Conservation (phyloP, 2,113 vertebrate genomes). For the Poeciliopsis prolifica region DNA sequence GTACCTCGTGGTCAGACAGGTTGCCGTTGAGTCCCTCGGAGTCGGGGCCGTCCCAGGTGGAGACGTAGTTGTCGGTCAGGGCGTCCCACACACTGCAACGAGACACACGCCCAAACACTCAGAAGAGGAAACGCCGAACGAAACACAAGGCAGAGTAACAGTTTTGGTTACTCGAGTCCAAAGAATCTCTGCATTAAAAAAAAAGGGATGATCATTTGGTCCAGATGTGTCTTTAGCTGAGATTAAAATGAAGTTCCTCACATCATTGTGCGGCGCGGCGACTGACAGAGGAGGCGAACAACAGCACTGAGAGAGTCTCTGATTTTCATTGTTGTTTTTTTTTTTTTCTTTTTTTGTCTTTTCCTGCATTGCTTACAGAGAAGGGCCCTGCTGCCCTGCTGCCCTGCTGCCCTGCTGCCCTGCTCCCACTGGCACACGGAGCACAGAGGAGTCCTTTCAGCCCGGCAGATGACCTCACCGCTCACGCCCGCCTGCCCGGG, state of each 20-base stretch:
- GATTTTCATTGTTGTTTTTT: conserved; percentile 40
- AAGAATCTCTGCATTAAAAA: neutral
- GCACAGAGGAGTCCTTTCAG: conserved; percentile 74
- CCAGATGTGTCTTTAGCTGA: conserved; percentile 9
- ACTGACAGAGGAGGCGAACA: conserved; percentile 20
- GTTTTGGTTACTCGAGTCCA: too few species aligned
- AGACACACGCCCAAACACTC: conserved; percentile 34
- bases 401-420: conserved; percentile 20
- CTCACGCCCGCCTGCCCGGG: conserved; percentile 18
- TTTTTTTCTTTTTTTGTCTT: neutral
- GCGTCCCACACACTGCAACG: conserved; percentile 90
- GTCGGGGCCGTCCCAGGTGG: conserved; percentile 86
- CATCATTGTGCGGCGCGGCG: conserved; percentile 55
- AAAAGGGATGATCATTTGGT: conserved; percentile 31
- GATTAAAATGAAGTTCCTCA: conserved; percentile 53
- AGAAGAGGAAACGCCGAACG: neutral
- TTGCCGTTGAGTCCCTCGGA: conserved; percentile 88
- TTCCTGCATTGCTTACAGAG: conserved; percentile 21
- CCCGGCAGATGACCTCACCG: conserved; percentile 56
- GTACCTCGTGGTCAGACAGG: conserved; percentile 88
- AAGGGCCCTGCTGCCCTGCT: conserved; percentile 26
- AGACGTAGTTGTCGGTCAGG: conserved; percentile 92
- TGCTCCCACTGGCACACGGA: conserved; percentile 58
- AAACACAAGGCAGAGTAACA: too few species aligned
- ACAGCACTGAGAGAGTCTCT: conserved; percentile 39